Evolutionary conservation across 2,888 invertebrate genomes (phyloP).

Genomic region (Eupithecia dodoneata): DNA sequence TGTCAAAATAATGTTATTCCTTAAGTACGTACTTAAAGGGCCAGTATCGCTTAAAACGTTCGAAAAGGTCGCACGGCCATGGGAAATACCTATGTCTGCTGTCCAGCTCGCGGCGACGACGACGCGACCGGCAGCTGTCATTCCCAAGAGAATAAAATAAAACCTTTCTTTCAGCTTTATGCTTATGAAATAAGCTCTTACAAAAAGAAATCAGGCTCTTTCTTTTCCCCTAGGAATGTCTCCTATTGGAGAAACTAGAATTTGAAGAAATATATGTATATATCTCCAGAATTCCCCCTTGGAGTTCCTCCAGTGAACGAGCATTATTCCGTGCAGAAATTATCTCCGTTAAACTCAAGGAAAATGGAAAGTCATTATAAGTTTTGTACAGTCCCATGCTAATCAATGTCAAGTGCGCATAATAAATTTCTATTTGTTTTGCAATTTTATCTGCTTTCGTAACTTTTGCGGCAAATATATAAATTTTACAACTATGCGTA

Average conservation of each 20-base stretch:
- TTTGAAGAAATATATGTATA: no score
- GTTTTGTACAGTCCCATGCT: not conserved
- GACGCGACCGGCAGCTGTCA: no score
- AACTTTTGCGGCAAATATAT: not conserved
- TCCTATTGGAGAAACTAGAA: no score
- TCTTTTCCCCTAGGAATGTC: no score
- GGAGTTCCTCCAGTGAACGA: not conserved
- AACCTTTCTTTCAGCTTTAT: no score
- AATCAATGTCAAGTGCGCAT: not conserved
- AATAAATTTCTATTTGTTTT: not conserved
- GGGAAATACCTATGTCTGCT: no score
- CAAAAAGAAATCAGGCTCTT: no score
- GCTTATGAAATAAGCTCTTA: no score
- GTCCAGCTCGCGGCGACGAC: no score
- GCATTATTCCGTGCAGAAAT: not conserved
- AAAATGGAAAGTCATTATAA: not conserved
- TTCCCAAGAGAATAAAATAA: no score
- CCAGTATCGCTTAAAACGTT: not conserved
- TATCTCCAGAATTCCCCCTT: no score
- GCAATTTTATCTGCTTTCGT: not conserved
- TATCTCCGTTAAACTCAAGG: not conserved
- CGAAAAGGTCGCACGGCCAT: not conserved
- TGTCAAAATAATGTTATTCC: not conserved
- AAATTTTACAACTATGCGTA: not conserved
- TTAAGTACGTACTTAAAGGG: not conserved